Percentiles rank a stretch among this genome's conserved stretches.
phyloP scores from a whole-genome alignment of 37 sponge, comb jelly and placozoan genomes.

The Mnemiopsis leidyi region DNA sequence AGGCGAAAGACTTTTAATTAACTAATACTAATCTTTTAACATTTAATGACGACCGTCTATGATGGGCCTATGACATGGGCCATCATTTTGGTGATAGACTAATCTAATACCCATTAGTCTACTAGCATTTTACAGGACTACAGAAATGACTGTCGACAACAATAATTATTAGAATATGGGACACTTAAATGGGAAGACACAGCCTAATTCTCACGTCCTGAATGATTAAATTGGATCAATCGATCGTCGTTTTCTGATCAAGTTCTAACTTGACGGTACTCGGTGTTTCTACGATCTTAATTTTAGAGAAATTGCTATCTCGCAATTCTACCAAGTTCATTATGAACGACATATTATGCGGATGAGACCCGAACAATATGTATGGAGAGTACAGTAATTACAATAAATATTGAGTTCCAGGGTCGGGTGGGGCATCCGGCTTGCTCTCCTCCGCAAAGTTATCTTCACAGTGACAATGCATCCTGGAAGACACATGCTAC shows the following conservation, averaged over 20 bases:
- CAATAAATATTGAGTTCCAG: not conserved
- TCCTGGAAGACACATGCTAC: not conserved
- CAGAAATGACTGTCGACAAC: too few relatives aligned
- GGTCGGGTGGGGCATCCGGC: not conserved
- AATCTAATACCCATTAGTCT: not conserved
- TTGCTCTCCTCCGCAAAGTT: not conserved
- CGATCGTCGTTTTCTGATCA: too few relatives aligned
- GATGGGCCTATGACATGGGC: not conserved
- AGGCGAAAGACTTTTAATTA: too few relatives aligned
- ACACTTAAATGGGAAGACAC: too few relatives aligned
- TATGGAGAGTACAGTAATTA: not conserved
- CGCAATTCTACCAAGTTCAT: not conserved
- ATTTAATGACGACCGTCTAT: too few relatives aligned
- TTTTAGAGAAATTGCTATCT: not conserved
- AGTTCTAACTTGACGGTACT: not conserved
- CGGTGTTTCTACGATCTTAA: not conserved
- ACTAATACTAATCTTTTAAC: too few relatives aligned
- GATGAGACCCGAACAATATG: not conserved
- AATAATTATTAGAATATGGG: too few relatives aligned
- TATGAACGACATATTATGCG: not conserved
- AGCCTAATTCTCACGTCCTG: too few relatives aligned
- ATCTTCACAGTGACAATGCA: not conserved
- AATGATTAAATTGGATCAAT: too few relatives aligned
- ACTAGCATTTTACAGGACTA: too few relatives aligned
- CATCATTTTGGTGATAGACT: not conserved